Evolutionary conservation across 2,113 vertebrate genomes (phyloP), one percentile per base, ranked within the genome.

Genomic region (Boulengeromyrus knoepffleri): DNA sequence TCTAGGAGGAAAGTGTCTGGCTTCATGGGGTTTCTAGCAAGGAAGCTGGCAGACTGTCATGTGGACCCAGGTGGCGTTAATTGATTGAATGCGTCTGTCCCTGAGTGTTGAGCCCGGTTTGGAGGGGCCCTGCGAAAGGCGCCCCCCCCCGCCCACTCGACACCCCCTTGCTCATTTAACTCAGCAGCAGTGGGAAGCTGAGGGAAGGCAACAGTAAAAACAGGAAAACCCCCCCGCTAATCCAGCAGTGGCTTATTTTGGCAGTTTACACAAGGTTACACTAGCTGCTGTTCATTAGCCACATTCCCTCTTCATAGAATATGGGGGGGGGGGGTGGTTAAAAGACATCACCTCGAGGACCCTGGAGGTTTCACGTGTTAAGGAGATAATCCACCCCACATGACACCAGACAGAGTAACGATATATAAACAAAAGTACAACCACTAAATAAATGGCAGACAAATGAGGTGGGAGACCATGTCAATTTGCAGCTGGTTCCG

Each of bases 51-150:
- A 88, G 53, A 36, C 87, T 88, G 53, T 19, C 83, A 19, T 70
- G 52, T 50, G 89, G 89, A 90, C 49, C 77, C 89, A 31, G 80
- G 70, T 92, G 90, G 39, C 74, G 90, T 85, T 92, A 62, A 94
- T 92, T 94, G 95, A 96, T 94, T 95, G 91, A 93, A 95, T 93
- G 93, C 94, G 95, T 95, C 95, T 92, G 91, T 91, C 90, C 90
- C 87, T 90, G 62, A 91, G 94, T 88, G 93, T 93, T 89, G 45
- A 91, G 90, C 92, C 93, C 90, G 92, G 91, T 93, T 92, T 91
- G 92, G 93, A 94, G 91, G 92, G 93, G 91, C 84, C 94, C 94
- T 94, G 94, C 90, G 92, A 36, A 92, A 94, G 93, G 93, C 94
- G 90, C 89, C 93, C 94, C 93, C 50, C 90, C 89, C 93, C 94